Conservation (phyloP, 2,888 invertebrate genomes). For the Matsumyia berberina region DNA sequence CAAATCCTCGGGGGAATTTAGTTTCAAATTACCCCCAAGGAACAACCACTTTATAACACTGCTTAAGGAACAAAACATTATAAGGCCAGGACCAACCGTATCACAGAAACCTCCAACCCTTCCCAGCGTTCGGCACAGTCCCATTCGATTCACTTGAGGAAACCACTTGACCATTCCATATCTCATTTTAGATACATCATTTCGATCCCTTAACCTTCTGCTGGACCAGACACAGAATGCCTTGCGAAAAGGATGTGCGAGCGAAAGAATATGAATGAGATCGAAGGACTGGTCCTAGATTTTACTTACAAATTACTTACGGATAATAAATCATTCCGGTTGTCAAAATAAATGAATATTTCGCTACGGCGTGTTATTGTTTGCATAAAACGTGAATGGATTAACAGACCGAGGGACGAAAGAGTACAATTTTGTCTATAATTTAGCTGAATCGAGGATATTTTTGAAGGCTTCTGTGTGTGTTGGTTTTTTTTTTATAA, state of each 20-base stretch:
- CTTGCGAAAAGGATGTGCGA: slow-evolving; percentile 15
- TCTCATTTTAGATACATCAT: slow-evolving; percentile 46
- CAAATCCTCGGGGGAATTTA: slow-evolving; percentile 66
- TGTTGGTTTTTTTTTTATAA: slow-evolving; percentile 80
- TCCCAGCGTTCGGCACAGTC: slow-evolving; percentile 22
- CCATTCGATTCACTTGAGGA: slow-evolving; percentile 72
- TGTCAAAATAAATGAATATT: slow-evolving; percentile 82
- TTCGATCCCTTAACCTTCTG: slow-evolving; percentile 53
- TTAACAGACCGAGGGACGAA: slow-evolving; percentile 13
- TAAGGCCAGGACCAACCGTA: slow-evolving; percentile 10
- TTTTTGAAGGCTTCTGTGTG: slow-evolving; percentile 34
- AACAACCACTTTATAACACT: slow-evolving; percentile 50
- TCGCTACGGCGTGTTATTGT: slow-evolving; percentile 69
- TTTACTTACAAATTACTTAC: slow-evolving; percentile 80
- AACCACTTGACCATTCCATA: slow-evolving; percentile 68
- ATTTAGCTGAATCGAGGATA: slow-evolving; percentile 58
- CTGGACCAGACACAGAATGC: neutral
- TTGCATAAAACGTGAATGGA: slow-evolving; percentile 72
- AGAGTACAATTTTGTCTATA: slow-evolving; percentile 31
- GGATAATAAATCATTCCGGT: slow-evolving; percentile 84
- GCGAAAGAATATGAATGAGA: slow-evolving; percentile 54
- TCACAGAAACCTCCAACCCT: slow-evolving; percentile 60
- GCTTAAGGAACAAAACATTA: slow-evolving; percentile 26
- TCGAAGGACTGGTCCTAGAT: slow-evolving; percentile 65
- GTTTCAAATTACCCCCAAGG: slow-evolving; percentile 71